Conservation (phyloP, 2,113 vertebrate species). For the Carassius carassius region DNA sequence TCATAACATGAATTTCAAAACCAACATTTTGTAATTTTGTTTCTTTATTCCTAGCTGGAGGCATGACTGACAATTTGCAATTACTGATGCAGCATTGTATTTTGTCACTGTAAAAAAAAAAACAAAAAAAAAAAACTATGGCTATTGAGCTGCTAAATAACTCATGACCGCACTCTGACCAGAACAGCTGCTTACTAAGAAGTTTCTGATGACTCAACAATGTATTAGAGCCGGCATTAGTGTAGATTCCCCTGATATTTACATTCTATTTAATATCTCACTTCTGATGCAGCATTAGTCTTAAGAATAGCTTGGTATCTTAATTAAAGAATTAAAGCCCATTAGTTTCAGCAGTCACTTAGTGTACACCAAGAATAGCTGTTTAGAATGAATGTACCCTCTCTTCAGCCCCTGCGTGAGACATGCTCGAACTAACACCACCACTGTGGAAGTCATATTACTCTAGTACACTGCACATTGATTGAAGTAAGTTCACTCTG, state of each 20-base stretch:
- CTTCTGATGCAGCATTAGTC: not conserved
- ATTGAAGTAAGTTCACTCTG: slow-evolving; percentile 12
- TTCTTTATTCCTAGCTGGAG: not conserved
- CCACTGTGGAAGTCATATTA: slow-evolving; percentile 22
- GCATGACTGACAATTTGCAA: not conserved
- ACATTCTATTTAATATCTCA: not conserved
- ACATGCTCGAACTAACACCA: not conserved
- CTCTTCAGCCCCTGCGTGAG: not conserved
- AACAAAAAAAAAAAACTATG: not conserved
- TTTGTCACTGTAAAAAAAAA: not conserved
- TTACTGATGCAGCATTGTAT: not conserved
- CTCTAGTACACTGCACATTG: slow-evolving; percentile 3
- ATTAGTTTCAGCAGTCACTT: not conserved
- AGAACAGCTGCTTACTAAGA: slow-evolving; percentile 17
- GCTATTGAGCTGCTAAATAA: slow-evolving; percentile 38
- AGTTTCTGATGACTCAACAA: slow-evolving; percentile 24
- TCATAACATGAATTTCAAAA: not conserved
- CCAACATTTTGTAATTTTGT: not conserved
- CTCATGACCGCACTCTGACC: slow-evolving; percentile 9
- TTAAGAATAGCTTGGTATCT: not conserved
- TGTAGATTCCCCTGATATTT: slow-evolving; percentile 16
- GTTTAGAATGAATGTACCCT: not conserved
- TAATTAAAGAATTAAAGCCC: not conserved
- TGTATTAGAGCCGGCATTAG: slow-evolving; percentile 22
- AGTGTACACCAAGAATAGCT: not conserved